phyloP scores from a whole-genome alignment of 2,113 vertebrate genomes.

The Dromas ardeola region DNA sequence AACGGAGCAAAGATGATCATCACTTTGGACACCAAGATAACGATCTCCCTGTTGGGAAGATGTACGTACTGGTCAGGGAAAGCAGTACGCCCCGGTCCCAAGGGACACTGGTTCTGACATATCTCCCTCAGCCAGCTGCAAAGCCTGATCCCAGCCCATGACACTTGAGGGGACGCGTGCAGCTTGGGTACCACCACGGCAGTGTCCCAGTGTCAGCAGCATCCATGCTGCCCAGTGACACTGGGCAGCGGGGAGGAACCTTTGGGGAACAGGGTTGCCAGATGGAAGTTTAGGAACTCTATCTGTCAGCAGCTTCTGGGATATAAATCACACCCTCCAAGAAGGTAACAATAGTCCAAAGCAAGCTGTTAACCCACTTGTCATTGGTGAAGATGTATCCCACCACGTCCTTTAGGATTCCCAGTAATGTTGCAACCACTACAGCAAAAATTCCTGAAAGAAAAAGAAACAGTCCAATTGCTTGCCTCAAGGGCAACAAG shows the following conservation, averaged over 20 bases:
- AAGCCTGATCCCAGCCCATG: not conserved
- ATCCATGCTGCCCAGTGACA: not conserved
- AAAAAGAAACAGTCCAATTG: not conserved
- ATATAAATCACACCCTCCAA: not conserved
- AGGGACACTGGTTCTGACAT: not conserved
- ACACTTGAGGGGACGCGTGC: fast-evolving
- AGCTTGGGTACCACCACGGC: not conserved
- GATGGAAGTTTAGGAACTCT: not conserved
- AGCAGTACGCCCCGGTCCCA: not conserved
- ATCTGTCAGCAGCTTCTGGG: not conserved
- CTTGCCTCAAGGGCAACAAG: not conserved
- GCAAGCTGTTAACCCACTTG: constrained; percentile 72
- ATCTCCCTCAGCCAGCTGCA: not conserved
- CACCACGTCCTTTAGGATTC: constrained; percentile 76
- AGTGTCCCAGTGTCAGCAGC: not conserved
- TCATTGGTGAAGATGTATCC: constrained; percentile 86
- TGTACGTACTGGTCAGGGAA: not conserved
- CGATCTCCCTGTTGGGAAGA: constrained; percentile 61
- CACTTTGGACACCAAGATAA: constrained; percentile 67
- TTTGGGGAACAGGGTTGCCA: not conserved
- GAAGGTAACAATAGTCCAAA: not conserved
- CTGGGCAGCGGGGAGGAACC: not conserved
- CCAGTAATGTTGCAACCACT: constrained; percentile 73
- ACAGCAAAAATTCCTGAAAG: constrained; percentile 75
- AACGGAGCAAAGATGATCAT: constrained; percentile 67